A percentile compares a stretch with the other conserved stretches of the same genome.
Conservation (phyloP, 2,113 vertebrate species). For the Peromyscus maniculatus region DNA sequence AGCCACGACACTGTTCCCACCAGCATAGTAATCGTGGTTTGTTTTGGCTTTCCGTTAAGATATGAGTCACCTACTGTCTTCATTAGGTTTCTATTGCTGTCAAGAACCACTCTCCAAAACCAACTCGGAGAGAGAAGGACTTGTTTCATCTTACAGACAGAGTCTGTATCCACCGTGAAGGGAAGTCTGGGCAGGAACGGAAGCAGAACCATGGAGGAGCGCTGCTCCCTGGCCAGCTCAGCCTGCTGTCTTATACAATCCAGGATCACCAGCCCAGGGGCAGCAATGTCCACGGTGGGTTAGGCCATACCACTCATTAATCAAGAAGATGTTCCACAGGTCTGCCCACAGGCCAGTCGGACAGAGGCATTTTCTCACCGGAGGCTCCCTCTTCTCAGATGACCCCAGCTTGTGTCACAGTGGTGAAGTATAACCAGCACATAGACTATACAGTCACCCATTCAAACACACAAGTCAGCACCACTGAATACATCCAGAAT, state of each 20-base stretch:
- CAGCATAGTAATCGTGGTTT: rapidly evolving
- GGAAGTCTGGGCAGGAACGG: neutral
- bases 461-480: neutral
- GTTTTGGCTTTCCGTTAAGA: neutral
- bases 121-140: neutral
- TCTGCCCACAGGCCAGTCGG: neutral
- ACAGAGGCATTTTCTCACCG: neutral
- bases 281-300: neutral
- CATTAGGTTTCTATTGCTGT: neutral
- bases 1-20: neutral
- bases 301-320: neutral
- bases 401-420: neutral
- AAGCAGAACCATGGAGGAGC: neutral
- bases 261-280: neutral
- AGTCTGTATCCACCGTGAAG: neutral
- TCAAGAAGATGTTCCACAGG: neutral
- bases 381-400: neutral
- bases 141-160: neutral
- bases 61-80: neutral
- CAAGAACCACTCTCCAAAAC: neutral
- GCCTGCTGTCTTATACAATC: neutral
- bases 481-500: neutral
- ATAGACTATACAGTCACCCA: neutral
- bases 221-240: no score
- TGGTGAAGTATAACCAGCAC: neutral